Percentiles rank a stretch among this genome's conserved stretches.
Evolutionary conservation across 1,140 invertebrate species (phyloP).

Genomic region (Galleria mellonella): DNA sequence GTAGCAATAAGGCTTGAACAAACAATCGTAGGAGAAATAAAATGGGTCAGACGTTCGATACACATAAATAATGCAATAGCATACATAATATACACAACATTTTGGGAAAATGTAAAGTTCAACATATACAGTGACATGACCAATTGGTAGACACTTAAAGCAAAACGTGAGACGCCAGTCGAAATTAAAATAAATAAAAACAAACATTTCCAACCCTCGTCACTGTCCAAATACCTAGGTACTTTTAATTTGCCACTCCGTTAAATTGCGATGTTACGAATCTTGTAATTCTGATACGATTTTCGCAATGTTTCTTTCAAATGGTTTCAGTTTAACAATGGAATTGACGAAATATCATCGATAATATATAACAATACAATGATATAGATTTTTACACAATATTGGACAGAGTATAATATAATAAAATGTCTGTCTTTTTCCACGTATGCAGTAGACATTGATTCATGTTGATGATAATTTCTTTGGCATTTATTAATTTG

Average conservation of each 20-base stretch:
- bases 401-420: too few relatives aligned
- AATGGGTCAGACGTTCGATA: slow-evolving; percentile 12
- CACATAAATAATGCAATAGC: slow-evolving; percentile 26
- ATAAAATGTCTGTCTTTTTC: neutral
- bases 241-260: slow-evolving; percentile 33
- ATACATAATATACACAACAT: slow-evolving; percentile 20
- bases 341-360: neutral
- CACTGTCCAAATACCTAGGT: slow-evolving; percentile 25
- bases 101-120: slow-evolving; percentile 2
- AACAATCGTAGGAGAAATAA: slow-evolving; percentile 9
- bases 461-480: neutral
- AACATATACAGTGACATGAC: slow-evolving; percentile 10
- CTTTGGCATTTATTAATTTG: neutral
- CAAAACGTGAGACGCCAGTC: slow-evolving; percentile 1
- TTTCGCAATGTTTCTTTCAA: neutral
- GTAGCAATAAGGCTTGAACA: slow-evolving; percentile 10
- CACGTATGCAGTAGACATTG: neutral
- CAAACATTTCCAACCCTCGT: slow-evolving; percentile 17
- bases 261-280: slow-evolving; percentile 21
- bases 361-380: neutral
- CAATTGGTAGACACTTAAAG: slow-evolving; percentile 2
- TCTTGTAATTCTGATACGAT: neutral
- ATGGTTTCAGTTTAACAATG: neutral
- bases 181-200: slow-evolving; percentile 7
- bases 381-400: neutral